phyloP scores from a whole-genome alignment of 2,888 invertebrate species.

The Ectemnius cavifrons region DNA sequence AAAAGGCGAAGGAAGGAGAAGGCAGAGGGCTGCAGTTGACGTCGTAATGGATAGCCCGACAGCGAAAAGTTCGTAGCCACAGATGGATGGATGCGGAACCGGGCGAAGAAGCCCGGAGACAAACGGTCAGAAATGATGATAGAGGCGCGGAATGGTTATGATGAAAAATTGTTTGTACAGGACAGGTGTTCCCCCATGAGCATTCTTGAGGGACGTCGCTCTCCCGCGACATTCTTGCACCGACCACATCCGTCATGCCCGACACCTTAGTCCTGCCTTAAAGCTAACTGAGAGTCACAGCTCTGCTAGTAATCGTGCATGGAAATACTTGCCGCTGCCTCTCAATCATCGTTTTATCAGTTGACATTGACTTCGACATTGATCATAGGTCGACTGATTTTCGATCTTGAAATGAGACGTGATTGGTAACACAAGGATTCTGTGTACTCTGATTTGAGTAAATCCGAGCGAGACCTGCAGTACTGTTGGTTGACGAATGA shows the following conservation, averaged over 20 bases:
- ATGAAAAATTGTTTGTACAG: conserved; percentile 67
- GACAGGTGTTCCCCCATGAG: conserved; percentile 64
- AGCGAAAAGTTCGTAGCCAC: conserved; percentile 20
- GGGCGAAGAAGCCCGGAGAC: conserved; percentile 17
- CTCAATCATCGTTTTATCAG: neutral
- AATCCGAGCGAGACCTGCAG: too few species aligned
- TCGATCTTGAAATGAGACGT: too few species aligned
- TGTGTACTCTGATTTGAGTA: too few species aligned
- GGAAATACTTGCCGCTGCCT: conserved; percentile 28
- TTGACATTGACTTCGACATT: neutral
- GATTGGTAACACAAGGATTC: too few species aligned
- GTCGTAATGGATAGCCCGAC: conserved; percentile 37
- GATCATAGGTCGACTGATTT: too few species aligned
- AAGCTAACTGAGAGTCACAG: conserved; percentile 5
- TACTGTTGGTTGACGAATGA: neutral
- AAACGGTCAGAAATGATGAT: conserved; percentile 41
- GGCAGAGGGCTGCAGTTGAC: conserved; percentile 9
- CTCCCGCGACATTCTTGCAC: conserved; percentile 53
- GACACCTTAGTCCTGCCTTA: conserved; percentile 44
- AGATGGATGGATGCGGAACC: conserved; percentile 38
- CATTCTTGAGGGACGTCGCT: conserved; percentile 48
- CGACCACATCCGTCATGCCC: conserved; percentile 60
- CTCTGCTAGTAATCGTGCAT: conserved; percentile 5
- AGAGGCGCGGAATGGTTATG: conserved; percentile 52
- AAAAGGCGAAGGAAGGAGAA: neutral